Evolutionary conservation across 2,113 vertebrate species (phyloP).

Genomic region (Semicossyphus pulcher): DNA sequence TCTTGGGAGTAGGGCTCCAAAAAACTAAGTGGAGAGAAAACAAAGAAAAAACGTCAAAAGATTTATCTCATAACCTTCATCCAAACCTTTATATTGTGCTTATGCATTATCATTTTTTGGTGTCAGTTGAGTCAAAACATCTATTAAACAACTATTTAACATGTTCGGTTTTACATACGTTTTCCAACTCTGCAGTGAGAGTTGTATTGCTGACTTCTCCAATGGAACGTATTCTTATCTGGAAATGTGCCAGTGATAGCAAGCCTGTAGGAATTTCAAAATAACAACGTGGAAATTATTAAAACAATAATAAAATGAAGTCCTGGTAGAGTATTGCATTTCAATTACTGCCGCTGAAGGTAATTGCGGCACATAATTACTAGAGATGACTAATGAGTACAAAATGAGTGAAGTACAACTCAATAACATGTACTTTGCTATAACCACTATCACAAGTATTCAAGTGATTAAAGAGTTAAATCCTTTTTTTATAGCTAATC

Average conservation of each 20-base stretch:
- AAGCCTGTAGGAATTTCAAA: not conserved
- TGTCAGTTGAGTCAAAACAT: too few species aligned
- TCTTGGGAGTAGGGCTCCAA: slow-evolving; percentile 15
- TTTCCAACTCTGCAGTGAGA: slow-evolving; percentile 8
- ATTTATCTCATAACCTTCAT: not conserved
- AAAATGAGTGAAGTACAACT: too few species aligned
- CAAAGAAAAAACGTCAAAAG: not conserved
- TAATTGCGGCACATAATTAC: too few species aligned
- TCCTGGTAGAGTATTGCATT: too few species aligned
- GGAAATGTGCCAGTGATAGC: not conserved
- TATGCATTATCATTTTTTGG: not conserved
- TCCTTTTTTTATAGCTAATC: too few species aligned
- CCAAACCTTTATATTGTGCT: not conserved
- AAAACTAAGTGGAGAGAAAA: slow-evolving; percentile 45
- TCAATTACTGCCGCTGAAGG: too few species aligned
- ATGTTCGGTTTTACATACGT: slow-evolving; percentile 28
- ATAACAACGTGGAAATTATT: too few species aligned
- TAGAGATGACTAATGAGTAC: too few species aligned
- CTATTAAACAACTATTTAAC: not conserved
- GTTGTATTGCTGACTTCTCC: slow-evolving; percentile 32
- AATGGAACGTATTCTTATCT: slow-evolving; percentile 25
- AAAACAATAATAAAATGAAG: too few species aligned
- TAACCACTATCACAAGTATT: too few species aligned
- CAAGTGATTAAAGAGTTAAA: too few species aligned
- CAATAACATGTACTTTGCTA: too few species aligned